Evolutionary conservation across 2,113 vertebrate species (phyloP).

Genomic region (Oryzias curvinotus): DNA sequence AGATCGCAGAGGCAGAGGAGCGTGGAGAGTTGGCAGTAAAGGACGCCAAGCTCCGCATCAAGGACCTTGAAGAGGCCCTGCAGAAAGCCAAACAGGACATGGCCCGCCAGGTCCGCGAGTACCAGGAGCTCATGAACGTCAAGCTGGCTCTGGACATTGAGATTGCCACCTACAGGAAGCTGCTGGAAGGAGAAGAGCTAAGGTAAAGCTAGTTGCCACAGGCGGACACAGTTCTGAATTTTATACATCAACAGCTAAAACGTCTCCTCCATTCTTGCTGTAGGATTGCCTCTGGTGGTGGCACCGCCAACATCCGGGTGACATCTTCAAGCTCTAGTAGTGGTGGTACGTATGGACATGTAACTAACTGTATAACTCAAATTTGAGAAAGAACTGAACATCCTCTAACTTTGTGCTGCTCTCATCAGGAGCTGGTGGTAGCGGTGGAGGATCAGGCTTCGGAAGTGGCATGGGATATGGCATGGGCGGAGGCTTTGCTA

Average conservation of each 20-base stretch:
- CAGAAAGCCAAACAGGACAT: slow-evolving; percentile 88
- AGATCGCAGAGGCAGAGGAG: slow-evolving; percentile 87
- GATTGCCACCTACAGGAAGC: slow-evolving; percentile 89
- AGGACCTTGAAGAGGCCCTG: slow-evolving; percentile 83
- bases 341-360: slow-evolving; percentile 35
- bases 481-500: not conserved
- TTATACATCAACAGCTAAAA: not conserved
- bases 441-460: not conserved
- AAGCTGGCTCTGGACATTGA: slow-evolving; percentile 92
- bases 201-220: slow-evolving; percentile 69
- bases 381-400: not conserved
- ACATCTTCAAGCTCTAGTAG: slow-evolving; percentile 23
- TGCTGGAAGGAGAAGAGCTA: slow-evolving; percentile 91
- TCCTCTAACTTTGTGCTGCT: slow-evolving; percentile 3
- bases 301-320: slow-evolving; percentile 59
- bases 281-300: slow-evolving; percentile 60
- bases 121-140: slow-evolving; percentile 90
- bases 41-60: slow-evolving; percentile 83
- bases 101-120: slow-evolving; percentile 84
- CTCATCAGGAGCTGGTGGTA: slow-evolving; percentile 8
- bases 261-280: not conserved
- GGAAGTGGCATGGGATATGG: not conserved
- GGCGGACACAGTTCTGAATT: not conserved
- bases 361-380: not conserved
- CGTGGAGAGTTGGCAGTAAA: slow-evolving; percentile 86